Percentiles rank a stretch among this genome's conserved stretches.
Evolutionary conservation across 2,113 vertebrate species (phyloP).

Genomic region (Lophius piscatorius): DNA sequence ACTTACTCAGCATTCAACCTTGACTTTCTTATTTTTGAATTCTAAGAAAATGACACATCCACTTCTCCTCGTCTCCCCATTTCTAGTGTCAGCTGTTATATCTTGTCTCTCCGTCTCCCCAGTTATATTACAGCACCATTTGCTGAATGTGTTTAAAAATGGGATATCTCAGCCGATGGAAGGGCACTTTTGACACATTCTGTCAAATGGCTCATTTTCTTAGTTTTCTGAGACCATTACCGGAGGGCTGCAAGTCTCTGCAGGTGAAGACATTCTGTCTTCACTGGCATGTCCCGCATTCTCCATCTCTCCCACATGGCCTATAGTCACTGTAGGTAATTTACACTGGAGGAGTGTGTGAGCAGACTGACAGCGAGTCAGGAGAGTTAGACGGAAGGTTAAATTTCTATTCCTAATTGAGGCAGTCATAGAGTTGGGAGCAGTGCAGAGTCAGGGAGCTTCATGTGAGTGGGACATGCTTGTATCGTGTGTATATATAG

Average conservation of each 20-base stretch:
- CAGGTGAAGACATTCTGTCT: slow-evolving; percentile 61
- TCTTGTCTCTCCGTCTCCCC: slow-evolving; percentile 5
- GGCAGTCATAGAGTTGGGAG: slow-evolving; percentile 5
- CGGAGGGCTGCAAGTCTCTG: slow-evolving; percentile 48
- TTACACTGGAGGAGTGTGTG: slow-evolving; percentile 23
- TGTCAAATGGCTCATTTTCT: slow-evolving; percentile 63
- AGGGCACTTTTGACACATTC: slow-evolving; percentile 62
- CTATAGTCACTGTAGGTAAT: slow-evolving; percentile 33
- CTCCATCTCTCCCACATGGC: slow-evolving; percentile 40
- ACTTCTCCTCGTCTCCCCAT: slow-evolving; percentile 45
- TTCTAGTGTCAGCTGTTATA: slow-evolving; percentile 18
- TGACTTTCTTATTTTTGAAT: slow-evolving; percentile 55
- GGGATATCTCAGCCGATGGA: slow-evolving; percentile 48
- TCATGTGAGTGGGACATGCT: neutral
- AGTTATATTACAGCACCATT: slow-evolving; percentile 42
- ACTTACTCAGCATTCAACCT: slow-evolving; percentile 12
- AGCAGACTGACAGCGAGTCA: slow-evolving; percentile 30
- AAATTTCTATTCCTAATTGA: slow-evolving; percentile 34
- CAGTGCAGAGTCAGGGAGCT: neutral
- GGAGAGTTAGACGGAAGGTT: slow-evolving; percentile 10
- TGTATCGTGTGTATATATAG: no score
- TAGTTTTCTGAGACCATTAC: slow-evolving; percentile 52
- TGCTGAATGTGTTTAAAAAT: slow-evolving; percentile 56
- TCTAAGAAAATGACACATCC: slow-evolving; percentile 48
- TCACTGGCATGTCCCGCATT: slow-evolving; percentile 53